Percentiles rank a stretch among this genome's conserved stretches.
These are phyloP conservation scores for Slavum lentiscoides DNA, from an alignment of 2,888 invertebrate species.

Conservation along the genomic window DNA sequence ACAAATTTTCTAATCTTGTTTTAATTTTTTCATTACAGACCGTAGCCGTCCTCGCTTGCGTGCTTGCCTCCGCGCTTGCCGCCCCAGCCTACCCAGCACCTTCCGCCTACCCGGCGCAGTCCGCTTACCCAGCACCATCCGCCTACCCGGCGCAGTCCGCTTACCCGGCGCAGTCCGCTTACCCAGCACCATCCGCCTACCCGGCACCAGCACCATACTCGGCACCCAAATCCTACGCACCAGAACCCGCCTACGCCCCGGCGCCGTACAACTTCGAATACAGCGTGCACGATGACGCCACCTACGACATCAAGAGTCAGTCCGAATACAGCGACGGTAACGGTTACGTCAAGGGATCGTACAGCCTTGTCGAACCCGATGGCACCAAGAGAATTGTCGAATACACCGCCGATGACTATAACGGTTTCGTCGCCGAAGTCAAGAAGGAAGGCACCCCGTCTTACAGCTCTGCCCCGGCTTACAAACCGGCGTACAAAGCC, in stretches of 20 bases:
- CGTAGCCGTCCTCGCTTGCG: conserved; percentile 28
- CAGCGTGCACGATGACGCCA: conserved; percentile 56
- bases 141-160: conserved; percentile 8
- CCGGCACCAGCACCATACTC: conserved; percentile 20
- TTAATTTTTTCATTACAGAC: conserved; percentile 7
- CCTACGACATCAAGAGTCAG: conserved; percentile 57
- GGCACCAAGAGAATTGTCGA: conserved; percentile 62
- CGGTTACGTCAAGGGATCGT: conserved; percentile 63
- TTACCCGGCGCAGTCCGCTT: no score
- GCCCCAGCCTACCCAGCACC: conserved; percentile 55
- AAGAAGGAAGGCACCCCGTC: conserved; percentile 58
- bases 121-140: conserved; percentile 10
- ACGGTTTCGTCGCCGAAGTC: conserved; percentile 67
- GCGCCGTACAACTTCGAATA: conserved; percentile 56
- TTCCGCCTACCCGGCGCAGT: no score
- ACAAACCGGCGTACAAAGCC: conserved; percentile 17
- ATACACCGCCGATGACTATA: conserved; percentile 60
- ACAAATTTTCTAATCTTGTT: neutral
- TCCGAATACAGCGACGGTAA: conserved; percentile 57
- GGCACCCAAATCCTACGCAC: conserved; percentile 33
- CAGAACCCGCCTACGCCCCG: conserved; percentile 27
- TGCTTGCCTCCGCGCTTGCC: conserved; percentile 28
- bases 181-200: no score
- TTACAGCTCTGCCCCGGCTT: conserved; percentile 31
- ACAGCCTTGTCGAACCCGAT: conserved; percentile 65